Evolutionary conservation across 2,113 vertebrate genomes (phyloP).

Genomic region (Lipotes vexillifer): DNA sequence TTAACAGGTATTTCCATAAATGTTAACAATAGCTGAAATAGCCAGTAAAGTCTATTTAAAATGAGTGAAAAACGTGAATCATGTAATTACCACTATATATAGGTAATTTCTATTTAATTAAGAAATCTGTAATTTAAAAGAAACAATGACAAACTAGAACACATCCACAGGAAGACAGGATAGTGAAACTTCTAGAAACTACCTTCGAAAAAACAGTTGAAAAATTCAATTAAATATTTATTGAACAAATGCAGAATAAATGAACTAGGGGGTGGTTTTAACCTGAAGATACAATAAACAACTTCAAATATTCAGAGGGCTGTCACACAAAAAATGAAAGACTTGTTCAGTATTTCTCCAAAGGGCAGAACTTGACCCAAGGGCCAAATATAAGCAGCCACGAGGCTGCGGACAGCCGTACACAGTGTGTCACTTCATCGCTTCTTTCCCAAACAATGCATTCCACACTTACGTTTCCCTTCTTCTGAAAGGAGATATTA

Average conservation of each 20-base stretch:
- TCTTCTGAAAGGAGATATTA: background rate
- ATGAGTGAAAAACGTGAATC: background rate
- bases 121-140: background rate
- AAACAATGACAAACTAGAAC: background rate
- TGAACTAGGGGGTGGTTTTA: background rate
- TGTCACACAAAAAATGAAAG: background rate
- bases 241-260: slow-evolving; percentile 56
- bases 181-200: background rate
- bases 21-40: background rate
- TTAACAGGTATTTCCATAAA: background rate
- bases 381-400: background rate
- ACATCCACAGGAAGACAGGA: background rate
- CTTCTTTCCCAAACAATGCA: background rate
- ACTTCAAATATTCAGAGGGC: background rate
- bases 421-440: background rate
- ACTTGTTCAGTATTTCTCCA: background rate
- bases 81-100: fast-evolving
- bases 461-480: background rate
- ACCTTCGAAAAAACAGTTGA: background rate
- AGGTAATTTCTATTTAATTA: background rate
- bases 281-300: background rate
- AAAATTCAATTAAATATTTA: slow-evolving; percentile 65
- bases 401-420: background rate
- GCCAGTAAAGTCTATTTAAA: background rate
- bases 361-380: background rate